Evolutionary conservation across 2,113 vertebrate genomes (phyloP).

Genomic region (Pseudonaja textilis): DNA sequence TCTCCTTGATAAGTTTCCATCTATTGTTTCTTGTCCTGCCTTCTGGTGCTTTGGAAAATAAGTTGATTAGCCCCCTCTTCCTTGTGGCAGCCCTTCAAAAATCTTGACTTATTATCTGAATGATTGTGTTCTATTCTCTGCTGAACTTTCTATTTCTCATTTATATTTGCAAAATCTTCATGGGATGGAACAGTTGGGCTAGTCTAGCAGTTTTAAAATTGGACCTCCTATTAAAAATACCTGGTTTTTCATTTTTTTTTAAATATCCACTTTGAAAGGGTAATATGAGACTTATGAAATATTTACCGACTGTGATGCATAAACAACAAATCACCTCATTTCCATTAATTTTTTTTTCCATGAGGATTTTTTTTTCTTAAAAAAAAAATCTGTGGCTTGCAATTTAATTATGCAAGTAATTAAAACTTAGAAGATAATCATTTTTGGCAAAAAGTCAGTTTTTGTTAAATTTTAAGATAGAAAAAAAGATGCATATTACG

Average conservation of each 20-base stretch:
- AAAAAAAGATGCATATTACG: constrained; percentile 84
- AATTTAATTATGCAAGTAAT: constrained; percentile 93
- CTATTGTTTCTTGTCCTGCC: neutral
- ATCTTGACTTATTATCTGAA: constrained; percentile 4
- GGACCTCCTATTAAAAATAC: constrained; percentile 69
- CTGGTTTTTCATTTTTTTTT: constrained; percentile 46
- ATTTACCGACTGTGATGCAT: constrained; percentile 76
- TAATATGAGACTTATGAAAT: constrained; percentile 82
- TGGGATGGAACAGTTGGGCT: constrained; percentile 46
- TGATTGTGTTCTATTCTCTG: constrained; percentile 19
- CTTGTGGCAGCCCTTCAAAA: neutral
- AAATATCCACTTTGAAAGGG: constrained; percentile 69
- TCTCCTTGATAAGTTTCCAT: neutral
- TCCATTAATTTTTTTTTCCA: constrained; percentile 76
- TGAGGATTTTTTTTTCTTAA: constrained; percentile 67
- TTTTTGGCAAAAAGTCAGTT: constrained; percentile 89
- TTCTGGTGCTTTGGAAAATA: neutral
- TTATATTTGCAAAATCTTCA: constrained; percentile 53
- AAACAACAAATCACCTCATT: constrained; percentile 80
- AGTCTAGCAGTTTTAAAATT: constrained; percentile 63
- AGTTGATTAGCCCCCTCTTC: neutral
- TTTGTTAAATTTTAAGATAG: constrained; percentile 85
- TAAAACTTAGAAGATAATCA: constrained; percentile 96
- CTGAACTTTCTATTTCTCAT: constrained; percentile 42
- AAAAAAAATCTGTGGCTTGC: constrained; percentile 76